These are phyloP conservation scores for Daubentonia madagascariensis DNA, from an alignment of 2,113 vertebrate species.

Conservation along the genomic window DNA sequence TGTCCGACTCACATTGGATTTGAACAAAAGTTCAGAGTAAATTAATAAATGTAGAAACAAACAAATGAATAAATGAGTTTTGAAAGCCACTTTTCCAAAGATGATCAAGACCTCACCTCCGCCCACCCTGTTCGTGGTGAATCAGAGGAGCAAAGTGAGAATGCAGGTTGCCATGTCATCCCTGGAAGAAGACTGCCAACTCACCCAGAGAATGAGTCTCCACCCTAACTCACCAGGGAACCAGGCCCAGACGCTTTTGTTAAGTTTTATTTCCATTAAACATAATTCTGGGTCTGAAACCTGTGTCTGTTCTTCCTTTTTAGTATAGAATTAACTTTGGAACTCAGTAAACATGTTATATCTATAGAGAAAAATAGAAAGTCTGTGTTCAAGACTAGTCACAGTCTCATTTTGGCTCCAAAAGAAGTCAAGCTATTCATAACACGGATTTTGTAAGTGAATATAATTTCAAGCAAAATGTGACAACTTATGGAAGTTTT, in stretches of 20 bases:
- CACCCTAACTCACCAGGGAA: background rate
- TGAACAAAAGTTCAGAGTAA: background rate
- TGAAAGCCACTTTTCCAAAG: background rate
- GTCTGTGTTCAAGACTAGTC: background rate
- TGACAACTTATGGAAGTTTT: background rate
- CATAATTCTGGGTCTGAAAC: conserved; percentile 21
- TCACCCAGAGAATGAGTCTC: background rate
- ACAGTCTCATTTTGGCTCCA: background rate
- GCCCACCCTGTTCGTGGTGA: background rate
- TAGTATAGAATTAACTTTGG: background rate
- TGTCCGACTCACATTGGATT: background rate
- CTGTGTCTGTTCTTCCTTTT: background rate
- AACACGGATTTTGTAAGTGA: background rate
- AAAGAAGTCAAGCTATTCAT: background rate
- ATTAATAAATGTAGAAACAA: background rate
- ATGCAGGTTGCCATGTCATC: background rate
- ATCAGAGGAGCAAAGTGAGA: background rate
- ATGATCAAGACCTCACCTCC: background rate
- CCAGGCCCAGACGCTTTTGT: background rate
- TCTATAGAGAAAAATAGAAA: conserved; percentile 7
- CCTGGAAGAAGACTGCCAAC: background rate
- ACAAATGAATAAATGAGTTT: background rate
- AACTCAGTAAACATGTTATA: background rate
- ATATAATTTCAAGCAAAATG: background rate
- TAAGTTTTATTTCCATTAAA: background rate